These are phyloP conservation scores for Euthynnus affinis DNA, from an alignment of 2,797 vertebrate species.

Conservation along the genomic window DNA sequence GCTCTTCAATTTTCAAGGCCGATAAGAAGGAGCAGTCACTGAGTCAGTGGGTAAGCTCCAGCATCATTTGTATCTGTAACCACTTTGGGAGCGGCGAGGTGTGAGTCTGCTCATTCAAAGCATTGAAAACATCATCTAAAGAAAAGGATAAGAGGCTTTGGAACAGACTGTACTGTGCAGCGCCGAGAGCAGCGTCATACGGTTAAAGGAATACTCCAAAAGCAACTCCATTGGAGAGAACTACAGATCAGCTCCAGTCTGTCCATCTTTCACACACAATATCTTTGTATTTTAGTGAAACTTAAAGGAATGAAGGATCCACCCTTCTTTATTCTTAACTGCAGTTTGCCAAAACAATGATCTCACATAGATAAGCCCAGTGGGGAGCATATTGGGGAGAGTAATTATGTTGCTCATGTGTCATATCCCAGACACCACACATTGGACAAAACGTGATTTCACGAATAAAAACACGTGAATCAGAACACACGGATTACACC, in stretches of 20 bases:
- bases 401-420: background rate
- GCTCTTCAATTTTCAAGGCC: slow-evolving; percentile 40
- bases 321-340: background rate
- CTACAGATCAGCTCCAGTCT: slow-evolving; percentile 5
- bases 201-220: slow-evolving; percentile 21
- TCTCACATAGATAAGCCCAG: background rate
- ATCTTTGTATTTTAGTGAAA: slow-evolving; percentile 29
- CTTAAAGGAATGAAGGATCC: background rate
- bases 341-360: slow-evolving; percentile 5
- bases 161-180: slow-evolving; percentile 12
- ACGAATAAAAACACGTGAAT: background rate
- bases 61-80: slow-evolving; percentile 1
- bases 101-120: slow-evolving; percentile 21
- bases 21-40: slow-evolving; percentile 30
- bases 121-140: slow-evolving; percentile 5
- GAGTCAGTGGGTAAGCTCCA: slow-evolving; percentile 41
- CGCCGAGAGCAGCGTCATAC: slow-evolving; percentile 11
- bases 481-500: background rate
- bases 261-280: slow-evolving; percentile 7
- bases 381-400: background rate
- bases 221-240: background rate
- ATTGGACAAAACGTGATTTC: slow-evolving; percentile 2
- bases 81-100: background rate
- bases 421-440: background rate
- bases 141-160: slow-evolving; percentile 23